These are phyloP conservation scores for Ctenodactylus gundi DNA, from an alignment of 2,113 vertebrate genomes.

Conservation along the genomic window DNA sequence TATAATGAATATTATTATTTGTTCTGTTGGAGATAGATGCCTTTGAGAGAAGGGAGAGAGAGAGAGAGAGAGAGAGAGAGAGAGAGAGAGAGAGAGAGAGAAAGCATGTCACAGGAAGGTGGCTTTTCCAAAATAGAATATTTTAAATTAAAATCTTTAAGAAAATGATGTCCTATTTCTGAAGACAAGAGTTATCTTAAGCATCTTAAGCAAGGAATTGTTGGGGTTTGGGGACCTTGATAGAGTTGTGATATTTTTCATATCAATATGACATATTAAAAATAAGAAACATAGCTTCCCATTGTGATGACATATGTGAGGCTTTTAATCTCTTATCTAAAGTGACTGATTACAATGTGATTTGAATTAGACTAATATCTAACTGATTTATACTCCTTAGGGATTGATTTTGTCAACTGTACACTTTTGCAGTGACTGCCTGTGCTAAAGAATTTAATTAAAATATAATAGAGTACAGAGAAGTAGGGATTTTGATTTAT, in stretches of 20 bases:
- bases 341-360: neutral
- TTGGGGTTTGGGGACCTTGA: neutral
- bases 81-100: too few species aligned
- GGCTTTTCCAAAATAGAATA: neutral
- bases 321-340: constrained; percentile 10
- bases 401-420: constrained; percentile 56
- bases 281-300: neutral
- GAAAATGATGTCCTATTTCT: neutral
- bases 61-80: neutral
- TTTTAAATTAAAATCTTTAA: neutral
- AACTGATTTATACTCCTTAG: neutral
- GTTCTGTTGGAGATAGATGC: neutral
- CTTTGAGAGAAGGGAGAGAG: neutral
- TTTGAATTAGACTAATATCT: neutral
- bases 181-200: neutral
- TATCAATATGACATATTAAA: neutral
- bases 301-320: neutral
- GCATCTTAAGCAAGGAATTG: neutral
- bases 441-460: constrained; percentile 58
- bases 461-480: constrained; percentile 29
- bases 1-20: neutral
- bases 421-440: constrained; percentile 27
- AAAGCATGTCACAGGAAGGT: neutral
- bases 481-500: constrained; percentile 63
- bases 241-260: neutral